These are phyloP conservation scores for Molossus alvarezi DNA, from an alignment of 2,797 vertebrate genomes.

Conservation along the genomic window DNA sequence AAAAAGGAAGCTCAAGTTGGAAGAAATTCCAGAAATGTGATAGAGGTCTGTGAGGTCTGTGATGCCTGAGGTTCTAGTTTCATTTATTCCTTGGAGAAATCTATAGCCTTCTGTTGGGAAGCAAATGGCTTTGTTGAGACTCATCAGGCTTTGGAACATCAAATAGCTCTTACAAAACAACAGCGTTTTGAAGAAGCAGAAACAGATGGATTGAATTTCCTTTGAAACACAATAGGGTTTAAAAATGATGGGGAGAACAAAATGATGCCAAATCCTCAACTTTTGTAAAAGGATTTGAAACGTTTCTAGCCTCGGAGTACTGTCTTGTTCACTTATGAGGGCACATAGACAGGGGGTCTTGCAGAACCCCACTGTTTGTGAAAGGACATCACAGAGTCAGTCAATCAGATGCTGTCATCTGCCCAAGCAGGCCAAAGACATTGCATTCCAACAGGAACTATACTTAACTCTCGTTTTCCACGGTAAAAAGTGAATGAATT, in stretches of 20 bases:
- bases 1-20: constrained; percentile 52
- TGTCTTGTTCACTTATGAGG: not conserved
- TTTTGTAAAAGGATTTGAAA: constrained; percentile 73
- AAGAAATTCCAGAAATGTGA: constrained; percentile 56
- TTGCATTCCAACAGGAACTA: constrained; percentile 17
- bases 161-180: constrained; percentile 86
- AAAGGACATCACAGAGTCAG: not conserved
- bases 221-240: constrained; percentile 84
- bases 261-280: constrained; percentile 67
- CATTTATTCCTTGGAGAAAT: constrained; percentile 76
- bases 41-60: constrained; percentile 66
- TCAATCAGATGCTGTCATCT: not conserved
- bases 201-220: constrained; percentile 86
- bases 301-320: constrained; percentile 53
- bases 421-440: not conserved
- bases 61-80: constrained; percentile 63
- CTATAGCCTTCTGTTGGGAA: constrained; percentile 75
- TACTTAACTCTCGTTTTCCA: not conserved
- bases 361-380: not conserved
- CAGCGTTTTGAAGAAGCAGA: constrained; percentile 82
- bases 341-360: not conserved
- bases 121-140: constrained; percentile 78
- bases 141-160: constrained; percentile 80
- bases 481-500: constrained; percentile 30
- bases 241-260: constrained; percentile 70